phyloP scores from a whole-genome alignment of 2,888 invertebrate species.

The Colostygia pectinataria region DNA sequence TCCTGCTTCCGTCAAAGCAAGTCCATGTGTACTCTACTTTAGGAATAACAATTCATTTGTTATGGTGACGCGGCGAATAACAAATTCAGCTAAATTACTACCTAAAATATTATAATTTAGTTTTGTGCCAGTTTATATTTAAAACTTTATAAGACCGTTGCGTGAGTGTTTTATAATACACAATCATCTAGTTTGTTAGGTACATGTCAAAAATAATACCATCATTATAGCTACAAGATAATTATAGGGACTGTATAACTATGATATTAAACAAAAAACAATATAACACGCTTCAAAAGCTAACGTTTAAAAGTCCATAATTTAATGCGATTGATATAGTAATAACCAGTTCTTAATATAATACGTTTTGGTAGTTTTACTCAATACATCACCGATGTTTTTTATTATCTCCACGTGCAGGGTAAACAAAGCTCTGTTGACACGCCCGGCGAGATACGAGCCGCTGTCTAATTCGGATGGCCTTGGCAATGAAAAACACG shows the following conservation, averaged over 20 bases:
- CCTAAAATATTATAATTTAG: not conserved
- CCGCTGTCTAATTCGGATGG: conserved; percentile 76
- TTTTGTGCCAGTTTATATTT: no score
- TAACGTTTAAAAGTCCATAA: conserved; percentile 17
- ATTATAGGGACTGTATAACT: conserved; percentile 4
- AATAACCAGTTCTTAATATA: conserved; percentile 21
- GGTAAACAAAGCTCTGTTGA: conserved; percentile 74
- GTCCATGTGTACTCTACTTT: conserved; percentile 26
- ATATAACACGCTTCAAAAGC: conserved; percentile 11
- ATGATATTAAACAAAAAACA: conserved; percentile 16
- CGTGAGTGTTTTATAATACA: not conserved
- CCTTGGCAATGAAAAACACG: conserved; percentile 80
- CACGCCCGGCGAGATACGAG: conserved; percentile 66
- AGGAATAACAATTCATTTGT: conserved; percentile 17
- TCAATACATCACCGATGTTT: conserved; percentile 33
- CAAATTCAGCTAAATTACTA: not conserved
- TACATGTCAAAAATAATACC: conserved; percentile 12
- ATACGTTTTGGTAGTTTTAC: conserved; percentile 14
- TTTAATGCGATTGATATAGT: conserved; percentile 11
- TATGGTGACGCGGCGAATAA: not conserved
- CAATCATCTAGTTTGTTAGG: not conserved
- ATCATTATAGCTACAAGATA: conserved; percentile 14
- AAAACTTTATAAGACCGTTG: no score
- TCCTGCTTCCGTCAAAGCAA: conserved; percentile 59
- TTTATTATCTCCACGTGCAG: conserved; percentile 61